A percentile compares a stretch with the other conserved stretches of the same genome.
Conservation (phyloP, 2,113 vertebrate species). For the Hyaena hyaena region DNA sequence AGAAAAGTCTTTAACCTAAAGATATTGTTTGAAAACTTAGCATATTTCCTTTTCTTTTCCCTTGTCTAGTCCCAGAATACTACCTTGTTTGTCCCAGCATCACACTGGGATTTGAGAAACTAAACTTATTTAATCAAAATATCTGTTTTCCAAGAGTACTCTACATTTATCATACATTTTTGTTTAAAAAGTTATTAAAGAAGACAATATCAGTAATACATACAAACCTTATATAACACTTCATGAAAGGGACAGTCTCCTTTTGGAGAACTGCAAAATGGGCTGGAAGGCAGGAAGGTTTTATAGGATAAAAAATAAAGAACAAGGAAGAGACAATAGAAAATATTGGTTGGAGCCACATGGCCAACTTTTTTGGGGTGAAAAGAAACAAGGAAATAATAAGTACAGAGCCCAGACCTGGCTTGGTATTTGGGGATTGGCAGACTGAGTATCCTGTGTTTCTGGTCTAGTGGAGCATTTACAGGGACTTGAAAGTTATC, state of each 20-base stretch:
- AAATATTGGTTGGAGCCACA: background rate
- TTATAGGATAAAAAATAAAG: background rate
- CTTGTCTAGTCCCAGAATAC: slow-evolving; percentile 18
- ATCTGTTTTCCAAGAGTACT: background rate
- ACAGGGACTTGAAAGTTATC: background rate
- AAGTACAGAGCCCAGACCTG: background rate
- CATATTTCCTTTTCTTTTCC: slow-evolving; percentile 45
- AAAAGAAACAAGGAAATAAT: background rate
- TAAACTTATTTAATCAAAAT: slow-evolving; percentile 46
- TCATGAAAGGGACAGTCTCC: background rate
- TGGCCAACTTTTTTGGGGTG: background rate
- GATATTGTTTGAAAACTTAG: slow-evolving; percentile 53
- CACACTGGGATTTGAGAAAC: slow-evolving; percentile 22
- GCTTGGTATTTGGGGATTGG: background rate
- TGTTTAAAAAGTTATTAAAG: background rate
- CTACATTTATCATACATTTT: background rate
- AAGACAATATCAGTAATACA: background rate
- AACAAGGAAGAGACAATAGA: background rate
- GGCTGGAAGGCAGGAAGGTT: background rate
- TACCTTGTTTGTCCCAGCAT: slow-evolving; percentile 45
- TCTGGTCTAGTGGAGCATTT: background rate
- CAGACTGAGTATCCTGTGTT: background rate
- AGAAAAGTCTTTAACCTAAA: slow-evolving; percentile 48
- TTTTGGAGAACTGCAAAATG: background rate
- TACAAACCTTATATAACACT: background rate